Evolutionary conservation across 2,113 vertebrate species (phyloP), one percentile per base, ranked within the genome.

Genomic region (Nicator chloris): DNA sequence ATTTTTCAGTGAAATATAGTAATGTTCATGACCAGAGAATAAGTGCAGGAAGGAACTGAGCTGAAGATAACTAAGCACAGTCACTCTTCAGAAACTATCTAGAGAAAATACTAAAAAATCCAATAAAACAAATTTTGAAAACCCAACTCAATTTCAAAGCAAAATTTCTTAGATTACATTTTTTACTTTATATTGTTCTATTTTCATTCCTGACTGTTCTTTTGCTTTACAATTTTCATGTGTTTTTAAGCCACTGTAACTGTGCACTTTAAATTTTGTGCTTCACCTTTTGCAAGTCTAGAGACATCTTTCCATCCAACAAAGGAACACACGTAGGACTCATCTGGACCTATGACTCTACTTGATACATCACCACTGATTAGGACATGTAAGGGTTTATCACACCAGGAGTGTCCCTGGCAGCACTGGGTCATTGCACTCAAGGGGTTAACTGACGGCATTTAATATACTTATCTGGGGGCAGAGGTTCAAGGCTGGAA

Each of bases 381-480:
- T 83, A 91, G 65, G 45, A 78, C 54, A 53, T 1, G 0, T 49
- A n/a, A 81, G 54, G n/a, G 18, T 86, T 50, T 80, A 21, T 88
- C n/a, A 28, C 24, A 70, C 21, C 80, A 90, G 73, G 64, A 72
- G 54, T 56, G 42, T 93, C 92, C 76, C 76, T 80, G 75, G 83
- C 88, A 97, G 91, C 82, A 87, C 66, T 96, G 92, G 93, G 87
- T 94, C 93, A 94, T 51, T 92, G 92, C 80, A 96, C 86, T 97
- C 95, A 95, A 92, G 90, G 95, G 92, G 95, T 96, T 95, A 97
- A 97, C 94, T 27, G 92, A 95, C 80, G 92, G 88, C 92, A 97
- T 97, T 97, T 97, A 97, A 96, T 95, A 94, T 90, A 93, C 77
- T 97, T 97, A 95, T 96, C 95, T 96, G 90, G 68, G 71, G 70